These are phyloP conservation scores for Rhincodon typus DNA, from an alignment of 2,797 vertebrate genomes.

Conservation along the genomic window DNA sequence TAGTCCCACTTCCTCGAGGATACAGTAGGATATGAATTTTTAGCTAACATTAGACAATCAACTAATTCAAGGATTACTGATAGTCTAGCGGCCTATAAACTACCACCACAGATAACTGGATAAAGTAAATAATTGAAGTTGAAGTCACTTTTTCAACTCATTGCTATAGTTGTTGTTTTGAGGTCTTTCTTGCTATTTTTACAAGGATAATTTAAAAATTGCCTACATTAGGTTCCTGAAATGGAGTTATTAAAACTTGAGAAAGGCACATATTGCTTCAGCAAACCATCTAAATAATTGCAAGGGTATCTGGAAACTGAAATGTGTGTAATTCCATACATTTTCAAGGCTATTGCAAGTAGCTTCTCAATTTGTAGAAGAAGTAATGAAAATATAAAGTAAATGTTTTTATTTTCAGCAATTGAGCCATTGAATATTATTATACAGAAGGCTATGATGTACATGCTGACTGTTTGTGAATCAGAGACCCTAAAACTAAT, in stretches of 20 bases:
- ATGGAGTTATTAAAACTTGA: not conserved
- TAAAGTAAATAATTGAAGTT: not conserved
- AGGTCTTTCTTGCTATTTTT: not conserved
- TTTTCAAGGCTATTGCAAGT: not conserved
- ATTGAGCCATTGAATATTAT: not conserved
- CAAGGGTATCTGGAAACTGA: not conserved
- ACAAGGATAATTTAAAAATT: not conserved
- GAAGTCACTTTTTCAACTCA: not conserved
- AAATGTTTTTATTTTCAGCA: not conserved
- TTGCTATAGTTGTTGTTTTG: not conserved
- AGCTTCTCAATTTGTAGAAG: not conserved
- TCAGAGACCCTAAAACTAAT: not conserved
- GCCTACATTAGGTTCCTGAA: not conserved
- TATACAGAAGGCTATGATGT: not conserved
- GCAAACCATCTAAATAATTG: not conserved
- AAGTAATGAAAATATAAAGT: not conserved
- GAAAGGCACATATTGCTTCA: not conserved
- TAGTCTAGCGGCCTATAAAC: not conserved
- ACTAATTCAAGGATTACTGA: not conserved
- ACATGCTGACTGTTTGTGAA: not conserved
- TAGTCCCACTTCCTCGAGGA: not conserved
- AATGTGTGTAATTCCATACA: not conserved
- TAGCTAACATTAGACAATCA: not conserved
- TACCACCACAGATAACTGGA: conserved; percentile 6
- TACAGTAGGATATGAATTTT: not conserved